Evolutionary conservation across 2,113 vertebrate species (phyloP), one percentile per base, ranked within the genome.

Genomic region (Oryzias melastigma): DNA sequence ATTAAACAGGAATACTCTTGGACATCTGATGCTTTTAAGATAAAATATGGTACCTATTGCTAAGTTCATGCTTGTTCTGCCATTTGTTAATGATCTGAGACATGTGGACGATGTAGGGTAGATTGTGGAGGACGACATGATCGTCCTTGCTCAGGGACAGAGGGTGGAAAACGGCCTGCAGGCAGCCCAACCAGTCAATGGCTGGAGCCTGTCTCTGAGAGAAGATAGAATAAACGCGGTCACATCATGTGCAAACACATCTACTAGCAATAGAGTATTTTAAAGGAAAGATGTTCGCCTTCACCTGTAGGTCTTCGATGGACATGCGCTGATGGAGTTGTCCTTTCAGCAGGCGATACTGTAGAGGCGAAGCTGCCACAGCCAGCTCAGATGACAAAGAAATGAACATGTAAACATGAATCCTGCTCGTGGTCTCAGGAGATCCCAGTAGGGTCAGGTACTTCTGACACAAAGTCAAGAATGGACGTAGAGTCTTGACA

Each of bases 161-260:
- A 1, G 93, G 91, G 27, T 92, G 74, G 75, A 97, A 97, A 4
- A 83, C 77, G 0, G 92, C 90, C 85, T 86, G 89, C 49, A 98
- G 89, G 58, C 93, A 95, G 2, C 88, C 79, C 62, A 96, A 53
- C 96, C 96, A 98, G 60, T 97, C 92, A 48, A 98, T 92, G 52
- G 89, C 87, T 42, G 96, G 95, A 20, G 93, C 95, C 58, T 87
- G 65, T 73, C 79, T 85, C 96, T 98, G 85, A 65, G 66, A 65
- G 70, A 44, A 1, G n/a, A 14, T 10, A 40, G 10, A 53, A n/a
- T 5, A 24, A 41, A 14, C 53, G 22, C 69, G 22, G 22, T 22
- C 22, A 22, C 22, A 22, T 22, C 22, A 2, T 22, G 22, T 22
- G 22, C 22, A 22, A n/a, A n/a, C n/a, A n/a, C 7, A 35, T 35